Evolutionary conservation across 2,888 invertebrate genomes (phyloP).

Genomic region (Apamea monoglypha): DNA sequence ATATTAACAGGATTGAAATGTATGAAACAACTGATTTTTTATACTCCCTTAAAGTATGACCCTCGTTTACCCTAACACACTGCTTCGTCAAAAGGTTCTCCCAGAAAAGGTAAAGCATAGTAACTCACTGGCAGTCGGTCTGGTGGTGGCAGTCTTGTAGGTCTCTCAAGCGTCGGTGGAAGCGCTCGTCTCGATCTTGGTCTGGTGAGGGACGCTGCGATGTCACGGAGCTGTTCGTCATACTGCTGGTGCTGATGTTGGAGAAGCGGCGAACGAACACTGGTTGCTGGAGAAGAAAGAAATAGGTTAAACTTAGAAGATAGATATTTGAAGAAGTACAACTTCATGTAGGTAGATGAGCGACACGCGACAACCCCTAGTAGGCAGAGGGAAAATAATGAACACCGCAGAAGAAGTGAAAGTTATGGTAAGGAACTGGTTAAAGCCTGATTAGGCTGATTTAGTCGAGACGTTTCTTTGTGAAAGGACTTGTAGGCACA

Average conservation of each 20-base stretch:
- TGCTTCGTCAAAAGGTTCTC: neutral
- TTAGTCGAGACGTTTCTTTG: neutral
- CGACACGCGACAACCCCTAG: neutral
- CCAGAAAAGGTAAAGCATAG: neutral
- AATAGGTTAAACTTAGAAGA: neutral
- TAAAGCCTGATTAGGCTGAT: neutral
- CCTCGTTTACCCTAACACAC: too few relatives aligned
- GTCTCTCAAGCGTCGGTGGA: slow-evolving; percentile 90
- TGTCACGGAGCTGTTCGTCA: slow-evolving; percentile 94
- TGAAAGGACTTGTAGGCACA: neutral
- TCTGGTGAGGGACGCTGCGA: slow-evolving; percentile 95
- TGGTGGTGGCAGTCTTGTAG: slow-evolving; percentile 88
- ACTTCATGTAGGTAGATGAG: too few relatives aligned
- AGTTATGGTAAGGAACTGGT: neutral
- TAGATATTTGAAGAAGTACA: neutral
- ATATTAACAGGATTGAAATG: neutral
- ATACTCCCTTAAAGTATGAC: neutral
- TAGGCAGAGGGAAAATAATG: neutral
- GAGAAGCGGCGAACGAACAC: slow-evolving; percentile 84
- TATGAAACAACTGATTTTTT: too few relatives aligned
- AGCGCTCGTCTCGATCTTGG: slow-evolving; percentile 91
- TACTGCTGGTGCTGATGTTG: slow-evolving; percentile 88
- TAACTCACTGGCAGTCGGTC: slow-evolving; percentile 83
- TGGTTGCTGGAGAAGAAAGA: slow-evolving; percentile 63
- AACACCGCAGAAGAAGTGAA: neutral